Evolutionary conservation across 30 jellyfish, hydroid and myxozoan genomes (phyloP), one percentile per base, ranked within the genome.

Genomic region (Hydractinia symbiolongicarpus): DNA sequence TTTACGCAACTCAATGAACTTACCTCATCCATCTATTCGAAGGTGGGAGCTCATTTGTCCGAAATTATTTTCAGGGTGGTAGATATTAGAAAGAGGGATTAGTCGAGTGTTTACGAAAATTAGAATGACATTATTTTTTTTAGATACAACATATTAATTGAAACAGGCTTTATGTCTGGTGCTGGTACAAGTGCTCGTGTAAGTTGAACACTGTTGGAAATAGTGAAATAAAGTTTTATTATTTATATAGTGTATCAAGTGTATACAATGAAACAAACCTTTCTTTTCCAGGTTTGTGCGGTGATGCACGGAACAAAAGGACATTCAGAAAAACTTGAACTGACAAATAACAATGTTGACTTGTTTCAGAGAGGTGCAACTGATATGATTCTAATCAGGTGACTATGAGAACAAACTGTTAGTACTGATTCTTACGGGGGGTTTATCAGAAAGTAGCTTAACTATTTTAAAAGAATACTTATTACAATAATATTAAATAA

Each of bases 121-220:
- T 30, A 30, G 44, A 30, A 30, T 30, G 44, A 30, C 44, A 30
- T 30, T 30, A 30, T 30, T 1, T 50, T 76, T 8, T 71, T 9
- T 49, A 79, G 87, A 50, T 79, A 79, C 44, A 9, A 15, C 70
- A 61, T 79, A 0, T 44, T 68, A 8, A 55, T 79, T 79, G 87
- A 79, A 66, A 79, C 87, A 8, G 87, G 87, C 56, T 84, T 64
- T 61, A 30, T 54, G 19, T 61, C n/a, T 50, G 87, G 87, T 10
- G 82, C 87, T 49, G 87, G 87, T 9, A 79, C 87, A 16, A 61
- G 72, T 50, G 52, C 87, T 9, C 55, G 68, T 16, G 87, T 79
- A 79, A 78, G n/a, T 44, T 3, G 69, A 16, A 11, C 69, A 10
- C 10, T 57, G 68, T 57, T 9, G n/a, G n/a, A 10, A 10, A 57